Base-by-base conservation (phyloP, 2,888 invertebrate species). In the Girardia tigrina region DNA sequence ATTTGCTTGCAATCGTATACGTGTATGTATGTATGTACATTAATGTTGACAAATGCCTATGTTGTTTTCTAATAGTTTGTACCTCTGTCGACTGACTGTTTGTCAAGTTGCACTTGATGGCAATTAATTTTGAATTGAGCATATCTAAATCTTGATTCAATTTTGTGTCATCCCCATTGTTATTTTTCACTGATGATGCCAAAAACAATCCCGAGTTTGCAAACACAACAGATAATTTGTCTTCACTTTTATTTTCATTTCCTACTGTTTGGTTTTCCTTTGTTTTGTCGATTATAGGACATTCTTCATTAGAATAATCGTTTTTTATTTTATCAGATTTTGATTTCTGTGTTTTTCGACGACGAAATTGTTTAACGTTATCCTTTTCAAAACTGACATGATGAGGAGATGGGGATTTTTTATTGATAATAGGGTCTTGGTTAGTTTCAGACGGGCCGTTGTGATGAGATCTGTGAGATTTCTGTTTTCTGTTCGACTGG, bases 101-200 rank as follows among this genome's bases (percentile, higher is more conserved):
- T 4, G 8, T 16, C n/a, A 56, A 56, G 56, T 56, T 56, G 56
- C 56, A 12, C 23, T 56, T 56, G 56, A 56, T 56, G 56, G 56
- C 56, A 56, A 12, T 56, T 56, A 56, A 56, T 56, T 56, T 56
- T 56, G 56, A 56, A 4, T 56, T 56, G n/a, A 56, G 56, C 56
- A 56, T 12, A 56, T 56, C 56, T 56, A 56, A 56, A 23, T 56
- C 56, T 56, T 56, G 56, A 56, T 56, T 56, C 56, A 56, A 56
- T 56, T 56, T 4, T 56, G n/a, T 56, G 56, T 56, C 56, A 56
- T 56, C 56, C 2, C 56, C 4, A 16, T 56, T 56, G n/a, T 56
- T 56, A 56, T 56, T n/a, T 56, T 56, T 56, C 20, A 56, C 23
- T 6, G 56, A 56, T n/a, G 56, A 56, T 6, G 56, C 56, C 56